Evolutionary conservation across 35 echinoderm and acorn worm species (phyloP).

Genomic region (Lytechinus pictus): DNA sequence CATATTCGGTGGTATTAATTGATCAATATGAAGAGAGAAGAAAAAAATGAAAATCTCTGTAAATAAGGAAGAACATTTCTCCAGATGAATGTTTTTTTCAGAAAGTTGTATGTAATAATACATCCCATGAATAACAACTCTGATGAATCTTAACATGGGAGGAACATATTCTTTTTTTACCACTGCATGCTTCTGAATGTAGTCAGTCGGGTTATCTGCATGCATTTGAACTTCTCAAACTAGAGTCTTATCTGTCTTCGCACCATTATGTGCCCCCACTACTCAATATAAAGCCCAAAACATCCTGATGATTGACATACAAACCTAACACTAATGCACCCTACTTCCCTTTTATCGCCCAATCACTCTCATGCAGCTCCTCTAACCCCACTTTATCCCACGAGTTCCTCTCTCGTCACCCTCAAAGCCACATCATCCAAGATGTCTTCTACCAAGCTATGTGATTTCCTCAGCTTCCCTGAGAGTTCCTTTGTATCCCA

Average conservation of each 20-base stretch:
- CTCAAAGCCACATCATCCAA: neutral
- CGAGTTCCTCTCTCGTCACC: neutral
- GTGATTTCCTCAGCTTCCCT: neutral
- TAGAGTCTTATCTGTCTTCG: neutral
- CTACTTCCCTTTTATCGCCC: neutral
- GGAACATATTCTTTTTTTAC: neutral
- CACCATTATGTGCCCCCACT: neutral
- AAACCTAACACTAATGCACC: constrained; percentile 10
- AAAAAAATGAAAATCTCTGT: too few relatives aligned
- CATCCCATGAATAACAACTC: too few relatives aligned
- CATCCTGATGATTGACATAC: neutral
- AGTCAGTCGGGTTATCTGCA: neutral
- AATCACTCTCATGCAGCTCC: neutral
- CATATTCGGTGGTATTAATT: neutral
- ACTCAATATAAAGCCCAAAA: neutral
- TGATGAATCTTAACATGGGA: too few relatives aligned
- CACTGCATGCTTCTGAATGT: neutral
- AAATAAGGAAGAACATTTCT: too few relatives aligned
- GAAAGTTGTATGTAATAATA: too few relatives aligned
- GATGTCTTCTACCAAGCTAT: neutral
- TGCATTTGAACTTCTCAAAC: too few relatives aligned
- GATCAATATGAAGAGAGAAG: neutral
- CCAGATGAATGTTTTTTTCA: too few relatives aligned
- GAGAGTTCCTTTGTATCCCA: neutral
- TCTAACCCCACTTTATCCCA: neutral